These are phyloP conservation scores for Hoplostethus atlanticus DNA, from an alignment of 2,797 vertebrate genomes.

Conservation along the genomic window DNA sequence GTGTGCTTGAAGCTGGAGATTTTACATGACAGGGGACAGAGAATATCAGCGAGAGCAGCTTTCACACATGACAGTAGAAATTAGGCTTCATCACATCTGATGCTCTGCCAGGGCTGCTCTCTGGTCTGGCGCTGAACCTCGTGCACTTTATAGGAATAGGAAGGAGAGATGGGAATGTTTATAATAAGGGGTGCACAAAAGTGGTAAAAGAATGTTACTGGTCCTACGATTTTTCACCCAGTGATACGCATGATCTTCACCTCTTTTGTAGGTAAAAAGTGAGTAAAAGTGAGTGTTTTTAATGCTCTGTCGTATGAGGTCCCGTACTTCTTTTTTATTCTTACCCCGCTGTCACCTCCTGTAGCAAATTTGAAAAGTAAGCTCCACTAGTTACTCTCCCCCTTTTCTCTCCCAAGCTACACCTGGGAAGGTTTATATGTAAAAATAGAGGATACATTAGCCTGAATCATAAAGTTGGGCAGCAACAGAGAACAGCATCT, in stretches of 20 bases:
- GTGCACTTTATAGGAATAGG: not conserved
- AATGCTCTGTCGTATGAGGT: not conserved
- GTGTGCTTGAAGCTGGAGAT: constrained; percentile 37
- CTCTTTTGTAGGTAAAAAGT: no score
- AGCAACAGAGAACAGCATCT: constrained; percentile 5
- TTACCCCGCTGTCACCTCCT: constrained; percentile 41
- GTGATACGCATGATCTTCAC: no score
- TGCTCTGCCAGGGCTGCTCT: not conserved
- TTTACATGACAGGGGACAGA: constrained; percentile 34
- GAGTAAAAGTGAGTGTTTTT: not conserved
- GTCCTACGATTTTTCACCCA: no score
- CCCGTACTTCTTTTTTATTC: constrained; percentile 6
- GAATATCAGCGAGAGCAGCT: constrained; percentile 25
- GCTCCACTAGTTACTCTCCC: constrained; percentile 23
- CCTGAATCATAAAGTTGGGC: constrained; percentile 20
- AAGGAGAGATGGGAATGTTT: not conserved
- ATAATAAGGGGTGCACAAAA: no score
- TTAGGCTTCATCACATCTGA: constrained; percentile 48
- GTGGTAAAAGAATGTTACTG: no score
- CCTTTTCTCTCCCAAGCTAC: constrained; percentile 16
- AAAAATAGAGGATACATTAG: constrained; percentile 25
- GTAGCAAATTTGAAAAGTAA: constrained; percentile 22
- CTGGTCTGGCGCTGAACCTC: not conserved
- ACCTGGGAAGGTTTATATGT: not conserved
- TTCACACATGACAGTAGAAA: constrained; percentile 71